Evolutionary conservation across 2,113 vertebrate species (phyloP), one percentile per base, ranked within the genome.

Genomic region (Ptilorrhoa leucosticta): DNA sequence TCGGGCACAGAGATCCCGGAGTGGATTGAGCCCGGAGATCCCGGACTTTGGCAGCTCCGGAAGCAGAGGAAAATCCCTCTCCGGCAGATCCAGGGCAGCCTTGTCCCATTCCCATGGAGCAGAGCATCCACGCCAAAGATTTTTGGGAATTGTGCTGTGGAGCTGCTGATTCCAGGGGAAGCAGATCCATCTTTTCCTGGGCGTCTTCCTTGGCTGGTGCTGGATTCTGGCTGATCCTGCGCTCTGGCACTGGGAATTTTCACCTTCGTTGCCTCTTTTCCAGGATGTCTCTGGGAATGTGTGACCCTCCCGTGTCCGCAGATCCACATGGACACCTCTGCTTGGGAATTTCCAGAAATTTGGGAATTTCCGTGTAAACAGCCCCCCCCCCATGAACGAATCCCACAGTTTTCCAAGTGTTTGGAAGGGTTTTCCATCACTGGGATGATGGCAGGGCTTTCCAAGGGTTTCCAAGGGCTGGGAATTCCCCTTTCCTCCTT

Each of bases 51-150:
- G 50, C 8, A 42, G 15, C 33, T 70, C 42, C 35, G 33, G 68
- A 33, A 45, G 81, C 28, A 35, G 64, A 28, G 21, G 12, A 11
- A 12, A 4, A 26, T 54, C 63, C 28, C 10, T 35, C 23, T 40
- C 48, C 0, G 0, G 14, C 33, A 0, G 4, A 45, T 44, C 61
- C 7, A 0, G n/a, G 44, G 6, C 12, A 50, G 21, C n/a, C 20
- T 31, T 6, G 4, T 35, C 60, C 26, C 56, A 5, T 65, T 70
- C 69, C 69, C 50, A 6, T 2, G 44, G 56, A 70, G 44, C 56
- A n/a, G 15, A 40, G 21, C 13, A 39, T 5, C 60, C 51, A 21
- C 26, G 2, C 2, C 6, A 3, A 10, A 22, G 27, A n/a, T 58
- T 69, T 69, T n/a, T 13, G 57, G n/a, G 63, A 21, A 24, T 44